These are phyloP conservation scores for Phrynosoma platyrhinos DNA, from an alignment of 2,113 vertebrate genomes.

Conservation along the genomic window DNA sequence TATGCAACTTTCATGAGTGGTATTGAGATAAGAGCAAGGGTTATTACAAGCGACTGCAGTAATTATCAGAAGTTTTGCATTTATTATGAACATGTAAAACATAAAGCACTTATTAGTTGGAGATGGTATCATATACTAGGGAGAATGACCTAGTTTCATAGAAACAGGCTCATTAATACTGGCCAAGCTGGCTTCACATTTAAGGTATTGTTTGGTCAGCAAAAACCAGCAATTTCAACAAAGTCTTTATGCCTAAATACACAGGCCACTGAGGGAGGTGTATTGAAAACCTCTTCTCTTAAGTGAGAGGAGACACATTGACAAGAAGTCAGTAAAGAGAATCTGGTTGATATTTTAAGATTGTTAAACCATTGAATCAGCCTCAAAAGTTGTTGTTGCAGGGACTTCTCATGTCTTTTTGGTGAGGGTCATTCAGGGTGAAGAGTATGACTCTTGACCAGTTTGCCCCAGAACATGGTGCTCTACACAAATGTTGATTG, in stretches of 20 bases:
- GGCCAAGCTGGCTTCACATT: slow-evolving; percentile 42
- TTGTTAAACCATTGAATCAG: background rate
- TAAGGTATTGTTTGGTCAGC: slow-evolving; percentile 55
- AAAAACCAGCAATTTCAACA: slow-evolving; percentile 41
- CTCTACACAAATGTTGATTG: background rate
- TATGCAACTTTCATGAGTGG: slow-evolving; percentile 69
- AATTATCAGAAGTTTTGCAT: slow-evolving; percentile 40
- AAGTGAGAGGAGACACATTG: slow-evolving; percentile 12
- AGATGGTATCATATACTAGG: background rate
- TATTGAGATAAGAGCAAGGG: slow-evolving; percentile 38
- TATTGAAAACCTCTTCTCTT: slow-evolving; percentile 42
- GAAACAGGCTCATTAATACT: slow-evolving; percentile 47
- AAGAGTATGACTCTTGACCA: background rate
- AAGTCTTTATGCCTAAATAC: background rate
- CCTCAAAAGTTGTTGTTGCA: slow-evolving; percentile 23
- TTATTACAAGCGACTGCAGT: slow-evolving; percentile 52
- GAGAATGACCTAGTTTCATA: slow-evolving; percentile 60
- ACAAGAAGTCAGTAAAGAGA: slow-evolving; percentile 13
- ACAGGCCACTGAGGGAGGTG: background rate
- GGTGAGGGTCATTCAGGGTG: background rate
- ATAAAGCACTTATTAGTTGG: slow-evolving; percentile 22
- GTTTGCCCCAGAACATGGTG: slow-evolving; percentile 1
- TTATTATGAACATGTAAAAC: slow-evolving; percentile 48
- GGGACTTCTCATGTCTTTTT: background rate
- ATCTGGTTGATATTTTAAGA: slow-evolving; percentile 26